Evolutionary conservation across 2,797 vertebrate species (phyloP).

Genomic region (Danio albolineatus): DNA sequence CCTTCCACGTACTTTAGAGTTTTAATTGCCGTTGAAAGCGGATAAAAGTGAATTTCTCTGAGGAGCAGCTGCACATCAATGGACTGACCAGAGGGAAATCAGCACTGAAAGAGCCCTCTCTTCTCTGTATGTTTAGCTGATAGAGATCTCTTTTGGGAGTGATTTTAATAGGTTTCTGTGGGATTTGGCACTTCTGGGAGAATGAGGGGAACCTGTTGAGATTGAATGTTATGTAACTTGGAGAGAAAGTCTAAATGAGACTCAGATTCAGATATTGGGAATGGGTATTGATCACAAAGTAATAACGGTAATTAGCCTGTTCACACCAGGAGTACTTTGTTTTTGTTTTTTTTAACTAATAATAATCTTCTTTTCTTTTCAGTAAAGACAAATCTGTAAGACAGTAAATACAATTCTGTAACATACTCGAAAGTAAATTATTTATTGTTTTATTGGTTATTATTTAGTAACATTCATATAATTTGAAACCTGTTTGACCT

Average conservation of each 20-base stretch:
- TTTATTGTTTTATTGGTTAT: background rate
- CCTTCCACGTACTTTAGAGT: conserved; percentile 59
- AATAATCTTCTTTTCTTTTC: background rate
- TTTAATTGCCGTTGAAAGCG: conserved; percentile 66
- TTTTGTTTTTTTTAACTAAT: background rate
- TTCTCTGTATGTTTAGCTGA: conserved; percentile 62
- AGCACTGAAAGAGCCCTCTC: conserved; percentile 51
- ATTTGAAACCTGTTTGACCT: background rate
- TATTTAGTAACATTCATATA: background rate
- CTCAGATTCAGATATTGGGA: conserved; percentile 25
- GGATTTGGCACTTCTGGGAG: conserved; percentile 56
- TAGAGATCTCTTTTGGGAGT: conserved; percentile 53
- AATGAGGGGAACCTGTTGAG: conserved; percentile 45
- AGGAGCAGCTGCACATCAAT: conserved; percentile 54
- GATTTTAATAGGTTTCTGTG: conserved; percentile 62
- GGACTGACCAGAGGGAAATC: conserved; percentile 55
- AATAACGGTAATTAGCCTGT: conserved; percentile 20
- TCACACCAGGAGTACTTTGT: background rate
- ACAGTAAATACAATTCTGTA: background rate
- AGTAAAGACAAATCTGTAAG: background rate
- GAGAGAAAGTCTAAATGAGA: conserved; percentile 32
- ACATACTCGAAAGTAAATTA: background rate
- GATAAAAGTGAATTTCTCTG: conserved; percentile 60
- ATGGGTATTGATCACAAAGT: conserved; percentile 17
- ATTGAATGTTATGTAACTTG: conserved; percentile 8